A percentile compares a stretch with the other conserved stretches of the same genome.
phyloP scores from a whole-genome alignment of 2,888 invertebrate genomes.

The Acanthoscelides obtectus region DNA sequence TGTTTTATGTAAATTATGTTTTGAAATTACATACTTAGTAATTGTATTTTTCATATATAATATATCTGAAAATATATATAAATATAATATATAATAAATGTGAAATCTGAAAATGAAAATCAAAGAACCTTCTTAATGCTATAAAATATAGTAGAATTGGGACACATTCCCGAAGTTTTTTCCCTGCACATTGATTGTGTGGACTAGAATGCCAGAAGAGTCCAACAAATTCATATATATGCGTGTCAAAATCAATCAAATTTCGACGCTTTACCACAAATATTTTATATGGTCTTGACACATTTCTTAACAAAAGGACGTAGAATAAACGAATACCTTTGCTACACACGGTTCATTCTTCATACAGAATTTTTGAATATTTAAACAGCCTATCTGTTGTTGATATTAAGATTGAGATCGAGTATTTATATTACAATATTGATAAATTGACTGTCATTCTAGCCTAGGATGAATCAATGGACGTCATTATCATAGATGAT shows the following conservation, averaged over 20 bases:
- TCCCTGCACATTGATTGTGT: too few species aligned
- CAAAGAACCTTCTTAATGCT: too few species aligned
- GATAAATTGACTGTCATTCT: constrained; percentile 30
- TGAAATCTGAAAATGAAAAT: too few species aligned
- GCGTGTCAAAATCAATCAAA: neutral
- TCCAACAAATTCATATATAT: too few species aligned
- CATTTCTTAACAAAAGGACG: neutral
- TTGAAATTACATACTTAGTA: too few species aligned
- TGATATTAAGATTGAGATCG: constrained; percentile 9
- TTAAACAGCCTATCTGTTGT: constrained; percentile 8
- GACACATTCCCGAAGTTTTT: too few species aligned
- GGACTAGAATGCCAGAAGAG: too few species aligned
- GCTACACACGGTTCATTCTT: neutral
- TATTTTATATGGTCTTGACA: neutral
- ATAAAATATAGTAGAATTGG: too few species aligned
- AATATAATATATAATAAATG: too few species aligned
- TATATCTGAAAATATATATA: too few species aligned
- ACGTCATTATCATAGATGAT: constrained; percentile 17
- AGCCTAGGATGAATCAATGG: constrained; percentile 3
- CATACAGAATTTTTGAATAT: constrained; percentile 12
- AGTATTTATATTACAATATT: constrained; percentile 17
- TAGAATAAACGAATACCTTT: neutral
- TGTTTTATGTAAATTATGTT: too few species aligned
- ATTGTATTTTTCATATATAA: too few species aligned
- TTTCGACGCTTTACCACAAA: neutral